Evolutionary conservation across 2,888 invertebrate species (phyloP), one percentile per base, ranked within the genome.

Genomic region (Scaeva pyrastri): DNA sequence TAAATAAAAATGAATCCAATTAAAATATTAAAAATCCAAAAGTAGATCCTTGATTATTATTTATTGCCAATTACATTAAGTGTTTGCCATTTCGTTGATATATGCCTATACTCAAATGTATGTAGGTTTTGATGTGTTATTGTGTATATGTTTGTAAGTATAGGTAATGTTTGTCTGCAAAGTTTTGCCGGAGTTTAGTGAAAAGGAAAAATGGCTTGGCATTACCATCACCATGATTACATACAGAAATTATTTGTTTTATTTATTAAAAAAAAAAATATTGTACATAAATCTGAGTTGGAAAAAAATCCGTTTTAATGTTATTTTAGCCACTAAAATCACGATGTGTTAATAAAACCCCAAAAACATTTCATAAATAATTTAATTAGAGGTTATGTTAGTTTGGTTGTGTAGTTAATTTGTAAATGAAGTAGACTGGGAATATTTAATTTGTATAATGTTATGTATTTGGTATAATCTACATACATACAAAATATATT

Each of bases 341-440:
- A 50, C 50, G 21, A 48, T 19, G 19, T 21, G 48, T 48, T 48
- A 21, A 11, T 48, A 48, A 48, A 50, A 12, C 50, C 50, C 11
- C 50, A n/a, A 50, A 50, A 50, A 50, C 21, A 50, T 50, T 50
- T 21, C 11, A 50, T 50, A 21, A 50, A 50, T 50, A 50, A 50
- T 50, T 50, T 0, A 12, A 50, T 12, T 50, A 21, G 21, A 50
- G 5, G 12, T 21, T 50, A 21, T 12, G 11, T 48, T 48, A 16
- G 8, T 19, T 19, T 10, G 19, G 8, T 2, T 5, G 2, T 48
- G 0, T 16, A 43, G 43, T 16, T 2, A 48, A 48, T 48, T 48
- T 19, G 10, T 48, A 10, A 48, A 48, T 48, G 16, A 48, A 48
- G 45, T 10, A 48, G 45, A 10, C 19, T 48, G 0, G 10, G 16